Conservation (phyloP, 2,888 invertebrate genomes). For the Orchesellides sinensis region DNA sequence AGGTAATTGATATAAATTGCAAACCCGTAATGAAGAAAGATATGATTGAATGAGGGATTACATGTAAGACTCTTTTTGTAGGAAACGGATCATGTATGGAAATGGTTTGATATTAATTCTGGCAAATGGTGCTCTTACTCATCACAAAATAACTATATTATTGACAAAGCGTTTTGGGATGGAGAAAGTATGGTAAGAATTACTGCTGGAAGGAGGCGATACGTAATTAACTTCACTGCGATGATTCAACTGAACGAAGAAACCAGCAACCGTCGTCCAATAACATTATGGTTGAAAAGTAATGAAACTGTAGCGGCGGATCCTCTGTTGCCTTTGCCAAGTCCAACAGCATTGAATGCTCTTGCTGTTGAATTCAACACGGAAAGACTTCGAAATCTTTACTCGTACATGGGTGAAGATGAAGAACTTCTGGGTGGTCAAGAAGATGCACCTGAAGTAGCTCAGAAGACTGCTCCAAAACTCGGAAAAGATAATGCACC, state of each 20-base stretch:
- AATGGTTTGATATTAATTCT: constrained; percentile 89
- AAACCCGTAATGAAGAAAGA: neutral
- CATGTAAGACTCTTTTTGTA: too few relatives aligned
- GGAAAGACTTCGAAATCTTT: constrained; percentile 24
- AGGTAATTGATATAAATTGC: constrained; percentile 75
- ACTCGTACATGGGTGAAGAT: constrained; percentile 38
- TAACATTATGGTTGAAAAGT: constrained; percentile 81
- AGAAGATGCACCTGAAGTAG: constrained; percentile 19
- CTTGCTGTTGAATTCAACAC: constrained; percentile 10
- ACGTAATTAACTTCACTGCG: constrained; percentile 86
- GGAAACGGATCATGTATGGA: constrained; percentile 81
- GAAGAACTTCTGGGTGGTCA: constrained; percentile 26
- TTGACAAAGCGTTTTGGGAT: constrained; percentile 87
- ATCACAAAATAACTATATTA: constrained; percentile 84
- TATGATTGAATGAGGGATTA: too few relatives aligned
- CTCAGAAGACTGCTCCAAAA: constrained; percentile 31
- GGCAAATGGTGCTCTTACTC: constrained; percentile 89
- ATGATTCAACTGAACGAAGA: constrained; percentile 87
- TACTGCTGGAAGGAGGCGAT: constrained; percentile 85
- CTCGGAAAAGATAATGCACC: constrained; percentile 11
- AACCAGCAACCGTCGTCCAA: constrained; percentile 88
- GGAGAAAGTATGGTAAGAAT: constrained; percentile 85
- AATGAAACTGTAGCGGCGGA: constrained; percentile 22
- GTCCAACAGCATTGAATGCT: constrained; percentile 16
- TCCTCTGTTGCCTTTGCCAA: constrained; percentile 27